Evolutionary conservation across 2,888 invertebrate species (phyloP).

Genomic region (Orthosia gothica): DNA sequence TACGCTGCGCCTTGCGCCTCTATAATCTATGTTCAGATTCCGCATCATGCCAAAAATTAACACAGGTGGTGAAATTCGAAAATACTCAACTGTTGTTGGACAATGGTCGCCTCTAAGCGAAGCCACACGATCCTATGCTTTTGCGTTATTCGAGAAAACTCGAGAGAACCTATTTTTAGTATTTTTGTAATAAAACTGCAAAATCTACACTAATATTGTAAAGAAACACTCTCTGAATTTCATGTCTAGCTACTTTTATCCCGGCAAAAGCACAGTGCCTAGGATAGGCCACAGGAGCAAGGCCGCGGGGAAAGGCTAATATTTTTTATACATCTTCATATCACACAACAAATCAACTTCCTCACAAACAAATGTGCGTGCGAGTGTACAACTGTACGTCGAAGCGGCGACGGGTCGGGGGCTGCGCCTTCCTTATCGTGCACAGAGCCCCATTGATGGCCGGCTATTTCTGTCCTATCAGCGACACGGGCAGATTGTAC

Average conservation of each 20-base stretch:
- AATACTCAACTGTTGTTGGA: background rate
- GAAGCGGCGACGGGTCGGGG: constrained; percentile 29
- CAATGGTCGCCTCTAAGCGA: too few relatives aligned
- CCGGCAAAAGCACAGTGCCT: background rate
- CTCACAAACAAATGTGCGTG: constrained; percentile 31
- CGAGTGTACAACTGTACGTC: constrained; percentile 11
- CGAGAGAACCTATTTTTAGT: background rate
- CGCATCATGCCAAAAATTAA: background rate
- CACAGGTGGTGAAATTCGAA: background rate
- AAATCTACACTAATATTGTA: background rate
- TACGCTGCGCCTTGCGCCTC: too few relatives aligned
- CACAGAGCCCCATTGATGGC: constrained; percentile 78
- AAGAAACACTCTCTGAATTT: background rate
- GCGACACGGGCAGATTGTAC: constrained; percentile 48
- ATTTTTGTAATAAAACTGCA: background rate
- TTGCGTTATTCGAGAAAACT: background rate
- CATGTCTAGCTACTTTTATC: background rate
- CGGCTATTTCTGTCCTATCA: constrained; percentile 76
- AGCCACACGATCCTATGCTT: too few relatives aligned
- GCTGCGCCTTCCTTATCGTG: constrained; percentile 70
- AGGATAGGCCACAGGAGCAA: background rate
- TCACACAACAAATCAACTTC: constrained; percentile 12
- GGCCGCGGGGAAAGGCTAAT: background rate
- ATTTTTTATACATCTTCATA: background rate
- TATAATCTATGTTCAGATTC: background rate